phyloP scores from a whole-genome alignment of 1,140 invertebrate genomes.

The Temnothorax curvispinosus region DNA sequence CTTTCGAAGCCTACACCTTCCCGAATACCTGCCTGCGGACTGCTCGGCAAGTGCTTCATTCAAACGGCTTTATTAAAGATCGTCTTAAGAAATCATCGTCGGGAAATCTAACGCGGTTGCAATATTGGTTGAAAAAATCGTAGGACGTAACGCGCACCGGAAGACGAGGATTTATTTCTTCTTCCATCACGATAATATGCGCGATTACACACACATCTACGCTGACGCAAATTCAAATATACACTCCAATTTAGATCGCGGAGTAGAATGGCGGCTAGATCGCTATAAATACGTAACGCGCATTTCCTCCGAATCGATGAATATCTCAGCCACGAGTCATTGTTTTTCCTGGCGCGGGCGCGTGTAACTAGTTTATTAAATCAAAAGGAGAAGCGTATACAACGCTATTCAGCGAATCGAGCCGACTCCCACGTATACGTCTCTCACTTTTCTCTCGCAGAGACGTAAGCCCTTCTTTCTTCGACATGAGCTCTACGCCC shows the following conservation, averaged over 20 bases:
- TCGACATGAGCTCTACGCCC: constrained; percentile 54
- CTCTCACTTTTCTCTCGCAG: constrained; percentile 38
- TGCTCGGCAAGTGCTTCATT: constrained; percentile 33
- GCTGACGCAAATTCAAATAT: constrained; percentile 35
- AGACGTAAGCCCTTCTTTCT: constrained; percentile 37
- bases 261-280: constrained; percentile 10
- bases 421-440: constrained; percentile 55
- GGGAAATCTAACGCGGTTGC: not conserved
- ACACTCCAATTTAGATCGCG: constrained; percentile 38
- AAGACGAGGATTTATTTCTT: not conserved
- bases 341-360: not conserved
- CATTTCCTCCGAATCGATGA: not conserved
- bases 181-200: not conserved
- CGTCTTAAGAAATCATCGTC: not conserved
- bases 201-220: constrained; percentile 3
- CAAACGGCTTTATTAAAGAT: constrained; percentile 1
- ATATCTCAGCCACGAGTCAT: not conserved
- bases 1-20: constrained; percentile 30
- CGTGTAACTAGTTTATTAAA: constrained; percentile 29
- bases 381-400: constrained; percentile 22
- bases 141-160: not conserved
- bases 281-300: constrained; percentile 1
- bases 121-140: constrained; percentile 6
- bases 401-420: constrained; percentile 16
- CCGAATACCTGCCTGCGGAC: not conserved